Conservation (phyloP, 2,888 invertebrate species). For the Melinopterus prodromus region DNA sequence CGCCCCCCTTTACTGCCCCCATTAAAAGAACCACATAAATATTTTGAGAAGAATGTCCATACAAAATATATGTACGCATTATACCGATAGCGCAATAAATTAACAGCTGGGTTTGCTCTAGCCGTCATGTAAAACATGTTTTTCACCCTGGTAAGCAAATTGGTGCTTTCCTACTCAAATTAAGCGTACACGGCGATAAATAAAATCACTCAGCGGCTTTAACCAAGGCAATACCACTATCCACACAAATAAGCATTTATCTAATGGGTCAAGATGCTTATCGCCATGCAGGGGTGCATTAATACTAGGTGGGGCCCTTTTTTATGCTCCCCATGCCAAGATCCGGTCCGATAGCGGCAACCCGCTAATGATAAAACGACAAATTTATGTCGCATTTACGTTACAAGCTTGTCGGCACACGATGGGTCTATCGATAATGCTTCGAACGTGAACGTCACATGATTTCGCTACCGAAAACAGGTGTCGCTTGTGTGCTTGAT, state of each 20-base stretch:
- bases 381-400: slow-evolving; percentile 45
- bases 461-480: no score
- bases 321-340: slow-evolving; percentile 38
- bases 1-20: no score
- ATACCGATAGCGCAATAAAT: no score
- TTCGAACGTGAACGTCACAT: not conserved
- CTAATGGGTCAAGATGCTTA: slow-evolving; percentile 46
- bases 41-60: no score
- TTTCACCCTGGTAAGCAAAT: not conserved
- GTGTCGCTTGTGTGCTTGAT: no score
- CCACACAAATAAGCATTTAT: slow-evolving; percentile 46
- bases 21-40: no score
- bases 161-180: not conserved
- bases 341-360: slow-evolving; percentile 41
- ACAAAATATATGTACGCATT: no score
- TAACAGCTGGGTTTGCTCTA: not conserved
- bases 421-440: slow-evolving; percentile 10
- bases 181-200: slow-evolving; percentile 12
- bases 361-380: slow-evolving; percentile 45
- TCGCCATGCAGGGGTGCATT: slow-evolving; percentile 44
- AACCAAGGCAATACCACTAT: slow-evolving; percentile 12
- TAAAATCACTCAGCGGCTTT: slow-evolving; percentile 20
- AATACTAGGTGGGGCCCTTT: slow-evolving; percentile 36
- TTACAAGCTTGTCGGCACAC: slow-evolving; percentile 28
- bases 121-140: not conserved